Percentiles rank a stretch among this genome's conserved stretches.
These are phyloP conservation scores for Patella depressa DNA, from an alignment of 2,888 invertebrate genomes.

Conservation along the genomic window DNA sequence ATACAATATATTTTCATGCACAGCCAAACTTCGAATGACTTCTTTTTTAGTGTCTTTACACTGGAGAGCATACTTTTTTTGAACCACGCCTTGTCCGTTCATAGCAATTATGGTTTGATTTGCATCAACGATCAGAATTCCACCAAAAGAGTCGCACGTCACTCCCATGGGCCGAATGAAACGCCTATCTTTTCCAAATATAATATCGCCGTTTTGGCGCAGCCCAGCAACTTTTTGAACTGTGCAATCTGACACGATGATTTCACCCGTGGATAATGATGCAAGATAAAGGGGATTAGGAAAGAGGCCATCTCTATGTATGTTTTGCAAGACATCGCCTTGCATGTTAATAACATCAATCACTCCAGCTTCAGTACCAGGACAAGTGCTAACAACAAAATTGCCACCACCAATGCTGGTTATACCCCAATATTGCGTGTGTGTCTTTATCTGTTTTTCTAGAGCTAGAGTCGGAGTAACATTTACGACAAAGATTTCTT, in stretches of 20 bases:
- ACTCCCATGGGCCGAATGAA: too few relatives aligned
- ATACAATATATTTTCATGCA: too few relatives aligned
- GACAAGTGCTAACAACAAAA: slow-evolving; percentile 15
- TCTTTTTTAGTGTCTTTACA: too few relatives aligned
- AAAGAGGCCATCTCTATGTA: background rate
- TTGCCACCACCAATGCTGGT: background rate
- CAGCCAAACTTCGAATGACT: too few relatives aligned
- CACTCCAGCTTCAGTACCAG: background rate
- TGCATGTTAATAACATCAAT: slow-evolving; percentile 11
- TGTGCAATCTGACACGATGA: slow-evolving; percentile 15
- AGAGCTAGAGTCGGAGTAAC: background rate
- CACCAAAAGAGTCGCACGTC: too few relatives aligned
- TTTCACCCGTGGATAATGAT: slow-evolving; percentile 4
- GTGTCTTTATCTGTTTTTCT: slow-evolving; percentile 8
- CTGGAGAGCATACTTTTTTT: too few relatives aligned
- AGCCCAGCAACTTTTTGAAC: background rate
- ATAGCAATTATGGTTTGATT: too few relatives aligned
- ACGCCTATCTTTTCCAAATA: background rate
- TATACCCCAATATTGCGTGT: slow-evolving; percentile 15
- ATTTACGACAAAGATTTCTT: slow-evolving; percentile 9
- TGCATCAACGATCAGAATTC: too few relatives aligned
- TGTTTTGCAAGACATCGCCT: background rate
- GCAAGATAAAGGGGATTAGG: slow-evolving; percentile 15
- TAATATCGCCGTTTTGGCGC: slow-evolving; percentile 6
- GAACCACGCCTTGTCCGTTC: too few relatives aligned